Evolutionary conservation across 2,797 vertebrate species (phyloP).

Genomic region (Mormyrops attenuatus): DNA sequence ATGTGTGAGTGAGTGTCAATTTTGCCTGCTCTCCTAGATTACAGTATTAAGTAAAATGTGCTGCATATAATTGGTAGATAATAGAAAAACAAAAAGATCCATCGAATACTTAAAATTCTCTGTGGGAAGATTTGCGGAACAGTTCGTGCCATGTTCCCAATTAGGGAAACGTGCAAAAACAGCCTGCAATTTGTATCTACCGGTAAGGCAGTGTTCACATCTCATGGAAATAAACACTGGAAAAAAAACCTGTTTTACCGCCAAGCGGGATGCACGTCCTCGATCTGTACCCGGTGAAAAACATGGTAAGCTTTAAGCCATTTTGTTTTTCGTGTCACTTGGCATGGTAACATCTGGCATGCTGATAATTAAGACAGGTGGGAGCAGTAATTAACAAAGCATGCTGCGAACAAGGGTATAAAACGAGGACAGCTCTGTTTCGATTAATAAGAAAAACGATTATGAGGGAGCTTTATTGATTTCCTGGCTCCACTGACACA

Average conservation of each 20-base stretch:
- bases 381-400: conserved; percentile 33
- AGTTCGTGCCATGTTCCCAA: conserved; percentile 48
- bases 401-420: conserved; percentile 20
- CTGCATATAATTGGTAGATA: neutral
- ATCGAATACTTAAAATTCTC: neutral
- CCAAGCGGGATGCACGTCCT: neutral
- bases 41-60: neutral
- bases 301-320: conserved; percentile 19
- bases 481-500: conserved; percentile 9
- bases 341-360: conserved; percentile 31
- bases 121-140: conserved; percentile 21
- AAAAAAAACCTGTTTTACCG: neutral
- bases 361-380: conserved; percentile 29
- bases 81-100: neutral
- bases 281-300: conserved; percentile 15
- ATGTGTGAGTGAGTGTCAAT: neutral
- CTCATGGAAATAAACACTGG: neutral
- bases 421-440: conserved; percentile 13
- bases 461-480: conserved; percentile 9
- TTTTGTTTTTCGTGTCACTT: conserved; percentile 24
- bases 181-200: conserved; percentile 13
- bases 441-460: conserved; percentile 28
- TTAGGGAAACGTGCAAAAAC: conserved; percentile 39
- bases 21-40: neutral
- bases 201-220: neutral